phyloP scores from a whole-genome alignment of 1,140 invertebrate species.

The Asbolus verrucosus region DNA sequence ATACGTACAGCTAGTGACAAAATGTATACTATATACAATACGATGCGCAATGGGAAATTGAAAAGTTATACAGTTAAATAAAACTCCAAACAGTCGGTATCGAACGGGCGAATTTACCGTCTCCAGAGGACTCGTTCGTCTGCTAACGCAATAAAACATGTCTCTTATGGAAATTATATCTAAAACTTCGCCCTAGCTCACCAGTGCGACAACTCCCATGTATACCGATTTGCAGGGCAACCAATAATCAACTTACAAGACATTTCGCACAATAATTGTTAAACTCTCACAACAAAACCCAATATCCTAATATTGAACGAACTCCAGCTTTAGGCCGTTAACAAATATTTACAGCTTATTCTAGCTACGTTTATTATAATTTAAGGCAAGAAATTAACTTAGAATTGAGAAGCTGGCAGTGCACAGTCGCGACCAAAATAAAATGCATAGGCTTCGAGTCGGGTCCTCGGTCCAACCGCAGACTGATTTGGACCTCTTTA shows the following conservation, averaged over 20 bases:
- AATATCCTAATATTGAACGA: not conserved
- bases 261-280: no score
- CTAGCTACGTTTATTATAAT: no score
- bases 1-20: conserved; percentile 56
- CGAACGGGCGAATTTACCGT: conserved; percentile 48
- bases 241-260: not conserved
- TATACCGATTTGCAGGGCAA: conserved; percentile 1
- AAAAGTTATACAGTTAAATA: conserved; percentile 59
- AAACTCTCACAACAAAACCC: not conserved
- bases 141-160: conserved; percentile 54
- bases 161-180: conserved; percentile 57
- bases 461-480: no score
- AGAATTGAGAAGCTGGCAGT: no score
- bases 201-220: no score
- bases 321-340: no score
- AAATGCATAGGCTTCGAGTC: no score
- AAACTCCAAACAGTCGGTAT: conserved; percentile 54
- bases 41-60: conserved; percentile 56
- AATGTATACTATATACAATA: conserved; percentile 52
- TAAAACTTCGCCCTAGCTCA: conserved; percentile 46
- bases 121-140: conserved; percentile 45
- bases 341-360: no score
- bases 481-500: no score
- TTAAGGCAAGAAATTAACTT: no score
- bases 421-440: no score